These are phyloP conservation scores for Pseudococcus viburni DNA, from an alignment of 2,888 invertebrate genomes.

Conservation along the genomic window DNA sequence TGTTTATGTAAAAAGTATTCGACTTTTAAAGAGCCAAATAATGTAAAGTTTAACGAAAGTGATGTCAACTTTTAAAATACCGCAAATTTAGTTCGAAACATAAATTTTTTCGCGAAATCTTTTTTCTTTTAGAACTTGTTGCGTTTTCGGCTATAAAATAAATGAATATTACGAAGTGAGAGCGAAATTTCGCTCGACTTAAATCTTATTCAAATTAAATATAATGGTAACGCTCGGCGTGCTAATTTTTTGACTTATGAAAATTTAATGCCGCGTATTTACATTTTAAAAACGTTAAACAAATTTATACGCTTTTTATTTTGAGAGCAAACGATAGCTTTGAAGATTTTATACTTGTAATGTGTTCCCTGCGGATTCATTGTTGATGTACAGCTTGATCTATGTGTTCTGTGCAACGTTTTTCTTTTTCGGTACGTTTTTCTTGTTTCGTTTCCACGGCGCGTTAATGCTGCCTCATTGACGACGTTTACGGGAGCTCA, in stretches of 20 bases:
- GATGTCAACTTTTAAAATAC: conserved; percentile 50
- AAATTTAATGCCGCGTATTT: conserved; percentile 52
- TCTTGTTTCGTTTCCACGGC: conserved; percentile 6
- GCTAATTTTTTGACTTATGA: conserved; percentile 56
- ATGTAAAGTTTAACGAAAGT: conserved; percentile 52
- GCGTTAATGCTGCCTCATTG: conserved; percentile 30
- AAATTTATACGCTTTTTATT: conserved; percentile 50
- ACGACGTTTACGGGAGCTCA: conserved; percentile 33
- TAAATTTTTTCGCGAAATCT: conserved; percentile 28
- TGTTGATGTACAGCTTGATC: conserved; percentile 54
- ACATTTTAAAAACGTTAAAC: conserved; percentile 51
- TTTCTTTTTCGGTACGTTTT: not conserved
- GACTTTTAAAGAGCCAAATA: conserved; percentile 35
- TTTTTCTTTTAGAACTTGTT: conserved; percentile 45
- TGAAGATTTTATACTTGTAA: conserved; percentile 48
- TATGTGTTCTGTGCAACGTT: conserved; percentile 24
- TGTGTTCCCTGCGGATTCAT: conserved; percentile 55
- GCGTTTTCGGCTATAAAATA: conserved; percentile 49
- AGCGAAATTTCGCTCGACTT: conserved; percentile 9
- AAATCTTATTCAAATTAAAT: conserved; percentile 55
- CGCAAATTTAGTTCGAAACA: conserved; percentile 41
- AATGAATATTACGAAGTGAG: conserved; percentile 54
- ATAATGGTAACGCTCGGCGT: conserved; percentile 32
- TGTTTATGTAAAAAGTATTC: conserved; percentile 28
- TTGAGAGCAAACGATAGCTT: conserved; percentile 48